phyloP scores from a whole-genome alignment of 2,888 invertebrate genomes.

The Synanthedon tipuliformis region DNA sequence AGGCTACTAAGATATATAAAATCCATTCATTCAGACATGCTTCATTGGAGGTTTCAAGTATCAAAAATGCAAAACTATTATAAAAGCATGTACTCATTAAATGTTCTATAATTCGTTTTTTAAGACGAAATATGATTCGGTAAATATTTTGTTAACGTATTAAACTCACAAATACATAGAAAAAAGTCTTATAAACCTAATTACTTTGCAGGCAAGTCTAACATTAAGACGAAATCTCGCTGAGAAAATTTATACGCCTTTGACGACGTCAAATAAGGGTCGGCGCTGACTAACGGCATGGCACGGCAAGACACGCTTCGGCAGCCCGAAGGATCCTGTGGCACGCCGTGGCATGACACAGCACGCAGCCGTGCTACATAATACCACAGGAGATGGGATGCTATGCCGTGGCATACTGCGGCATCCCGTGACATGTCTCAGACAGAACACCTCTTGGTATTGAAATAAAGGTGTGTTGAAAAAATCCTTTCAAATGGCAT shows the following conservation, averaged over 20 bases:
- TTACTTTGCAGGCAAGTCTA: constrained; percentile 26
- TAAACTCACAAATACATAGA: constrained; percentile 39
- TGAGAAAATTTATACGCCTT: neutral
- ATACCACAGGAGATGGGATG: too few relatives aligned
- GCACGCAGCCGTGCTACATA: too few relatives aligned
- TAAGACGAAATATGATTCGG: constrained; percentile 40
- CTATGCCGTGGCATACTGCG: too few relatives aligned
- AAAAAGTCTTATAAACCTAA: constrained; percentile 43
- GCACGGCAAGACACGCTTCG: too few relatives aligned
- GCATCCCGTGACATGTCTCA: too few relatives aligned
- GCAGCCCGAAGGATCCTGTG: too few relatives aligned
- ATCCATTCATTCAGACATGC: neutral
- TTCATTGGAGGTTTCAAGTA: neutral
- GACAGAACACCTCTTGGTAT: too few relatives aligned
- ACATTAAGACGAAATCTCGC: constrained; percentile 37
- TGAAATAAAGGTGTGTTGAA: neutral
- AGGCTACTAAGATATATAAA: neutral
- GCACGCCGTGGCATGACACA: too few relatives aligned
- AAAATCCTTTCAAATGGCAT: neutral
- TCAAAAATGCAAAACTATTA: neutral
- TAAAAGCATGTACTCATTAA: neutral
- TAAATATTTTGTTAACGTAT: constrained; percentile 14
- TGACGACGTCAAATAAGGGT: neutral
- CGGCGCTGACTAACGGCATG: too few relatives aligned
- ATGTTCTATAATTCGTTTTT: neutral